Evolutionary conservation across 2,113 vertebrate genomes (phyloP).

Genomic region (Atherinomorus stipes): DNA sequence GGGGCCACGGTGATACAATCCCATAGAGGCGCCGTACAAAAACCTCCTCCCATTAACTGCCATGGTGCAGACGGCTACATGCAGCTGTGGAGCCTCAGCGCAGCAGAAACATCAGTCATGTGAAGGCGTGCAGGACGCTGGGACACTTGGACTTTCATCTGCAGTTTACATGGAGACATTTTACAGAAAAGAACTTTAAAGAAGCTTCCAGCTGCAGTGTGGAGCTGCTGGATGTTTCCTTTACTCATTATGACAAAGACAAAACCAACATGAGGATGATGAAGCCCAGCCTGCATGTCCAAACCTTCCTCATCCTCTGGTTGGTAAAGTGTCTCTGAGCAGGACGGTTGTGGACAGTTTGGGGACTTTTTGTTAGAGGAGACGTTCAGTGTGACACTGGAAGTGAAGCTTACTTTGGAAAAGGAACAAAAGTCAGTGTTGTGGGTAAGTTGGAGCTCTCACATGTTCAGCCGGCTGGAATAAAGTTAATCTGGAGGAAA

Average conservation of each 20-base stretch:
- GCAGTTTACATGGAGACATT: neutral
- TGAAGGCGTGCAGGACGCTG: fast-evolving
- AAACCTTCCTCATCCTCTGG: constrained; percentile 15
- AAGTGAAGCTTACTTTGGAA: constrained; percentile 63
- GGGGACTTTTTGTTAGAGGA: constrained; percentile 60
- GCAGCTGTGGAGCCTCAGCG: neutral
- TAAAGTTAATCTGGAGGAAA: neutral
- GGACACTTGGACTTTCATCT: neutral
- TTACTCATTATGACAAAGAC: neutral
- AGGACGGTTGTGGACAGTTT: neutral
- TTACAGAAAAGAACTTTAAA: neutral
- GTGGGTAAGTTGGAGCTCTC: constrained; percentile 58
- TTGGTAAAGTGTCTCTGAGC: neutral
- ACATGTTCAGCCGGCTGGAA: neutral
- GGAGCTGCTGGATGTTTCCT: neutral
- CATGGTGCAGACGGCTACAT: constrained; percentile 20
- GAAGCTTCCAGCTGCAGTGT: neutral
- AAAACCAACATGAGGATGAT: neutral
- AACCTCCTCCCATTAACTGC: constrained; percentile 72
- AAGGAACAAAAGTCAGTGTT: constrained; percentile 71
- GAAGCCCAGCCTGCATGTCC: neutral
- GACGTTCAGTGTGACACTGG: constrained; percentile 76
- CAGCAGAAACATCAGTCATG: neutral
- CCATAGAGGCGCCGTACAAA: constrained; percentile 89
- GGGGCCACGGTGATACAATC: constrained; percentile 86